Evolutionary conservation across 2,113 vertebrate genomes (phyloP), one percentile per base, ranked within the genome.

Genomic region (Pseudorhombus dupliciocellatus): DNA sequence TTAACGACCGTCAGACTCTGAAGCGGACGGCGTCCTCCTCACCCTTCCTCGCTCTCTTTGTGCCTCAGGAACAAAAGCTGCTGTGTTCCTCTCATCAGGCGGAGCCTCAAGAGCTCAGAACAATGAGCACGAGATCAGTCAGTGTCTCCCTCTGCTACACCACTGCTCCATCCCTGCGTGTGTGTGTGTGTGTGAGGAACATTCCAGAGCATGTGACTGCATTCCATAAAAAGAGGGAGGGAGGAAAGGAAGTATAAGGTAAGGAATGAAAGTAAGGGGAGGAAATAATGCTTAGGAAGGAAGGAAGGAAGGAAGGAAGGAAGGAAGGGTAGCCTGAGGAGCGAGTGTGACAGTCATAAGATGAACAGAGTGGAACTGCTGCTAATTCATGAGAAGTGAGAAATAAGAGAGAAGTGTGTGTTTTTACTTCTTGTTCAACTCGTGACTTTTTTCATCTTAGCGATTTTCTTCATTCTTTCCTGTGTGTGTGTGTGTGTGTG

Each of bases 291-390:
- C n/a, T n/a, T n/a, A n/a, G 28, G 12, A 18, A 21, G 7, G 14
- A 30, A 10, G 16, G 11, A 21, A 11, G 31, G 16, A 20, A n/a
- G 8, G 1, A 6, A 44, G 2, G 2, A 28, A 28, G 2, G 26
- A 28, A 28, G 34, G 12, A 37, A 37, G 34, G 42, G 30, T 31
- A 34, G 46, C 58, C 53, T 18, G n/a, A 48, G 20, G 70, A 53
- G 46, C n/a, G 12, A 59, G 80, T 53, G 4, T 83, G 81, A 75
- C 66, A 59, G 67, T 83, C 81, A 83, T 44, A 50, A 75, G 71
- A 79, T n/a, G 24, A 53, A 65, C 37, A 18, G 21, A 14, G 44
- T 64, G 68, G 53, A 55, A 56, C 59, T 46, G 55, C 10, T 37
- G 54, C 37, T 2, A 21, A 48, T 60, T 74, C 22, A 24, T 11